Evolutionary conservation across 2,797 vertebrate species (phyloP), one percentile per base, ranked within the genome.

Genomic region (Austrolebias charrua): DNA sequence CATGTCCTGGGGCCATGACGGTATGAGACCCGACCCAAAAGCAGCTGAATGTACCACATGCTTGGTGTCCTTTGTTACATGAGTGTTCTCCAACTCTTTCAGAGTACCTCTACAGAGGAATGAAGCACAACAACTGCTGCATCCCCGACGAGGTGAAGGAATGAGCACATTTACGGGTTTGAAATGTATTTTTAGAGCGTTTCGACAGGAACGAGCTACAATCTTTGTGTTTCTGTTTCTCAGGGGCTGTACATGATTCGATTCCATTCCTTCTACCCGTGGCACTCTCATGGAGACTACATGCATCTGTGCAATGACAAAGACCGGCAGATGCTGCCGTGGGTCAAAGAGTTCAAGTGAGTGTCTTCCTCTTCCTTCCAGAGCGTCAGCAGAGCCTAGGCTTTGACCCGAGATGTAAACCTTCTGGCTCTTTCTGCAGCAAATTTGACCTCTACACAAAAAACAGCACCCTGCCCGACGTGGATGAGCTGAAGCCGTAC

Each of bases 401-500:
- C 28, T 71, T 9, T 49, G n/a, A 45, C 31, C 53, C 38, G 11
- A 59, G 1, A 13, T 13, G 47, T 35, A 20, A 52, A 60, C n/a
- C 5, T 18, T 52, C n/a, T 13, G n/a, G 51, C 10, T 54, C 6
- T 72, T 43, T 70, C 55, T 4, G 12, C 90, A 98, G 97, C 82
- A 96, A 96, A 76, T 98, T 96, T 19, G 97, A 98, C 76, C 90
- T 98, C 50, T 98, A 98, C 87, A 98, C 97, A 40, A 98, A 98
- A 88, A 91, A 86, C 42, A 81, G 89, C 0, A 90, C 94, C 0
- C 78, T 97, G 72, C 97, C 96, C 0, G 86, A 96, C 0, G 69
- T 95, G 8, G 82, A 88, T 24, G 47, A 66, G 28, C 91, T 98
- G 48, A 91, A 88, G 48, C 88, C 90, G 0, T 97, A 98, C 83